phyloP scores from a whole-genome alignment of 2,113 vertebrate species.

The Sebastes schlegelii region DNA sequence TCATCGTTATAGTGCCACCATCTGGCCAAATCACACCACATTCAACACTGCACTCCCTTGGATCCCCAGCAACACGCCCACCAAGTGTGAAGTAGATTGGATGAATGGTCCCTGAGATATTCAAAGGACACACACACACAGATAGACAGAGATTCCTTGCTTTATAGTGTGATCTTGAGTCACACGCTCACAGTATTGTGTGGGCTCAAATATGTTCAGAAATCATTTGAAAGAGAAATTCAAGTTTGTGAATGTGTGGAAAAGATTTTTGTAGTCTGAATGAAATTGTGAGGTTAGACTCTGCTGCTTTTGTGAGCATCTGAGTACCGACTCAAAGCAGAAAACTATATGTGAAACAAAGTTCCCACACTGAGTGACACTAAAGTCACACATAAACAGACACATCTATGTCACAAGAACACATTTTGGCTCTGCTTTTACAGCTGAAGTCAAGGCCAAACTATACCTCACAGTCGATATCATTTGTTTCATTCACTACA shows the following conservation, averaged over 20 bases:
- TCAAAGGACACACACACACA: not conserved
- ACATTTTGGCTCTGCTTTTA: not conserved
- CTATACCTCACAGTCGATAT: not conserved
- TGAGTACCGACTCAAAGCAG: not conserved
- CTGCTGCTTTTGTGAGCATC: not conserved
- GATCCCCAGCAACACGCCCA: too few species aligned
- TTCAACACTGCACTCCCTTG: too few species aligned
- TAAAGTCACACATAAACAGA: constrained; percentile 8
- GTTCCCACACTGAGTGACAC: constrained; percentile 22
- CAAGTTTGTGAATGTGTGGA: not conserved
- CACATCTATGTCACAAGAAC: constrained; percentile 11
- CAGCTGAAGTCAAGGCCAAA: not conserved
- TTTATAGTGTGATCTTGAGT: too few species aligned
- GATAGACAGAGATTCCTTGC: not conserved
- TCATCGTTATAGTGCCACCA: too few species aligned
- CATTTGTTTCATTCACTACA: not conserved
- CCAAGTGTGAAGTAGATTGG: not conserved
- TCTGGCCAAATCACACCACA: too few species aligned
- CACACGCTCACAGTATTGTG: too few species aligned
- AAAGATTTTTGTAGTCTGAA: not conserved
- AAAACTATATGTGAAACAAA: not conserved
- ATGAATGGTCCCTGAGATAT: not conserved
- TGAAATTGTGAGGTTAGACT: not conserved
- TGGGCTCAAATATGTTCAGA: too few species aligned
- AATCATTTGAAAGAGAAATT: not conserved